phyloP scores from a whole-genome alignment of 2,797 vertebrate genomes.

The Enteromius trimaculatus region DNA sequence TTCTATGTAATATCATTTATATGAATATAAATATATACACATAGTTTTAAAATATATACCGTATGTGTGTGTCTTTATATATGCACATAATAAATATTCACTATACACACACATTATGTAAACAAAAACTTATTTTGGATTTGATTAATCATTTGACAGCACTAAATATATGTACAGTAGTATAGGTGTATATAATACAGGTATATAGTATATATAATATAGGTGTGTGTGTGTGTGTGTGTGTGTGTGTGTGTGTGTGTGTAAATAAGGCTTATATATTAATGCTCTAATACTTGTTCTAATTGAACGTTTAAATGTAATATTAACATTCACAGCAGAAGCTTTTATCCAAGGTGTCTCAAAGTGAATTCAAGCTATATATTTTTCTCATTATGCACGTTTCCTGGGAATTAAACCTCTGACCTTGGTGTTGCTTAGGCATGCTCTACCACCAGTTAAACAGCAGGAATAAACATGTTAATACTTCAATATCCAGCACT shows the following conservation, averaged over 20 bases:
- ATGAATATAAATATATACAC: too few species aligned
- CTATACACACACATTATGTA: too few species aligned
- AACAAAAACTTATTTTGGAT: too few species aligned
- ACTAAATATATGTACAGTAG: too few species aligned
- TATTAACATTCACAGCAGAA: background rate
- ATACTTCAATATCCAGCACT: background rate
- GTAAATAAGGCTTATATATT: background rate
- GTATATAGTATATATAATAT: too few species aligned
- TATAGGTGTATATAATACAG: too few species aligned
- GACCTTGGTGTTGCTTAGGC: background rate
- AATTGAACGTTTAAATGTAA: background rate
- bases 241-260: background rate
- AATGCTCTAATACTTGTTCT: background rate
- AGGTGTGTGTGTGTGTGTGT: too few species aligned
- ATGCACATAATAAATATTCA: too few species aligned
- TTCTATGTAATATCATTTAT: too few species aligned
- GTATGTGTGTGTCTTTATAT: too few species aligned
- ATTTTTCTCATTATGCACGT: background rate
- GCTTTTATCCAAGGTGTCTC: background rate
- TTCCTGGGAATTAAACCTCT: background rate
- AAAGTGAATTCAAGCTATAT: background rate
- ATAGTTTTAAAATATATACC: too few species aligned
- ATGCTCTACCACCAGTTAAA: background rate
- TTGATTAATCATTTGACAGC: too few species aligned
- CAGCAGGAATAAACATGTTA: background rate